Evolutionary conservation across 2,113 vertebrate genomes (phyloP).

Genomic region (human): GRCh38 chr20:56774501-56775000

Average conservation of each 20-base stretch:
- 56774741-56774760: background rate
- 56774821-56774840: background rate
- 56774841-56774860: background rate
- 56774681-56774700: no score
- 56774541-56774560: background rate
- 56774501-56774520: background rate
- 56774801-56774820: background rate
- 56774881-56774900: no score
- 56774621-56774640: background rate
- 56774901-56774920: no score
- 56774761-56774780: background rate
- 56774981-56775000: no score
- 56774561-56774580: background rate
- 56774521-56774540: background rate
- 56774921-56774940: no score
- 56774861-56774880: background rate
- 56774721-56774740: background rate
- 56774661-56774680: background rate
- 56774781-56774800: background rate
- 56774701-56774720: background rate
- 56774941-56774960: no score
- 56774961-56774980: no score
- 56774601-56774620: background rate
- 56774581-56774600: background rate
- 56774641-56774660: background rate